These are phyloP conservation scores for Dendronephthya gigantea DNA, from an alignment of 64 coral and sea anemone genomes.

Conservation along the genomic window DNA sequence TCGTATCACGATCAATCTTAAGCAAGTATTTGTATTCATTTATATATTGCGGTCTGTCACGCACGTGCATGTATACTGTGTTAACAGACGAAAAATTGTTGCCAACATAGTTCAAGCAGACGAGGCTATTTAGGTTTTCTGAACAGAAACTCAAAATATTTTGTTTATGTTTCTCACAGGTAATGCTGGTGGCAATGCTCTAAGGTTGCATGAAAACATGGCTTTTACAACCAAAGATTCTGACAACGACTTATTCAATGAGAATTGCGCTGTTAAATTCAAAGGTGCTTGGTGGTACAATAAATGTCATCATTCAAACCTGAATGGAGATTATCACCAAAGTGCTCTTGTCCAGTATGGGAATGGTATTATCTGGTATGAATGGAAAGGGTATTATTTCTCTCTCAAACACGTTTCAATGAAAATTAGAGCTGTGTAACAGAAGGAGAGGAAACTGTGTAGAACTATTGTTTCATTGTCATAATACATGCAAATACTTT, in stretches of 20 bases:
- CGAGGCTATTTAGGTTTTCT: too few species aligned
- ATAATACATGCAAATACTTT: too few species aligned
- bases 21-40: background rate
- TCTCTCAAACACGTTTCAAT: background rate
- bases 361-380: background rate
- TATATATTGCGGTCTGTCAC: too few species aligned
- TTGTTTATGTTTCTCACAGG: background rate
- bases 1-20: too few species aligned
- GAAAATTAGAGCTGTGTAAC: conserved; percentile 19
- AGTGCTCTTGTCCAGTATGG: background rate
- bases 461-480: too few species aligned
- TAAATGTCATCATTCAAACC: background rate
- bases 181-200: conserved; percentile 17
- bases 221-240: background rate
- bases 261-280: background rate
- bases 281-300: conserved; percentile 26
- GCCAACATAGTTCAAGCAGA: too few species aligned
- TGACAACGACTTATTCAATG: background rate
- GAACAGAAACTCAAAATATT: too few species aligned
- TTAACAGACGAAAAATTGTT: too few species aligned
- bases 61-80: too few species aligned
- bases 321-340: background rate
- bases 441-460: too few species aligned
- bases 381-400: background rate
- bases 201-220: background rate